These are phyloP conservation scores for Lordiphosa clarofinis DNA, from an alignment of 1,140 invertebrate genomes.

Conservation along the genomic window DNA sequence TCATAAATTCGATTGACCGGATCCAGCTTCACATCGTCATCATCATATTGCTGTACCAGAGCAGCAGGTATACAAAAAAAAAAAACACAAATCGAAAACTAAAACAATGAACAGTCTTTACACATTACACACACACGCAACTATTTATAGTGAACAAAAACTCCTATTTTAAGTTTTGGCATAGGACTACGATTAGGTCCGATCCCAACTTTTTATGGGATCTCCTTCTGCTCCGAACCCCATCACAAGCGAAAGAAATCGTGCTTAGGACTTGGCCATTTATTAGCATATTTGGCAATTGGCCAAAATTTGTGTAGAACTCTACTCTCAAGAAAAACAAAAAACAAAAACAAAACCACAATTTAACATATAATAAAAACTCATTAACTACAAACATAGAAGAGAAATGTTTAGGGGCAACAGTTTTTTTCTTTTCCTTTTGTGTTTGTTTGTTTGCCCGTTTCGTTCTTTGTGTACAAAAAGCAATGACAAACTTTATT, in stretches of 20 bases:
- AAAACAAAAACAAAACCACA: slow-evolving; percentile 1
- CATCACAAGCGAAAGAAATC: neutral
- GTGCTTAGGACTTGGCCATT: slow-evolving; percentile 1
- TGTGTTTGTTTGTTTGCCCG: slow-evolving; percentile 37
- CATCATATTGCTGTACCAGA: slow-evolving; percentile 64
- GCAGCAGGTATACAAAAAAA: slow-evolving; percentile 71
- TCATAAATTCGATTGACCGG: neutral
- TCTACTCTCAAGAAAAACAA: no score
- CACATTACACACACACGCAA: slow-evolving; percentile 41
- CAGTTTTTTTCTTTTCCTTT: slow-evolving; percentile 3
- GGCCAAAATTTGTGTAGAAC: no score
- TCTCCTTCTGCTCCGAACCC: neutral
- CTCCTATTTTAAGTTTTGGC: slow-evolving; percentile 61
- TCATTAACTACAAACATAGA: neutral
- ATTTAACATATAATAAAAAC: slow-evolving; percentile 4
- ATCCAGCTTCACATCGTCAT: slow-evolving; percentile 28
- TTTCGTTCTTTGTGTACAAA: slow-evolving; percentile 53
- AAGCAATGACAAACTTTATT: slow-evolving; percentile 57
- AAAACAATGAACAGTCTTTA: slow-evolving; percentile 47
- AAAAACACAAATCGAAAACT: slow-evolving; percentile 13
- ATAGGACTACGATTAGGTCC: slow-evolving; percentile 29
- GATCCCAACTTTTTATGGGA: neutral
- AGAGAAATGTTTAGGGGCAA: slow-evolving; percentile 4
- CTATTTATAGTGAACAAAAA: slow-evolving; percentile 48
- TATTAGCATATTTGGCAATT: no score